Conservation (phyloP, 2,797 vertebrate genomes). For the Tapera naevia region DNA sequence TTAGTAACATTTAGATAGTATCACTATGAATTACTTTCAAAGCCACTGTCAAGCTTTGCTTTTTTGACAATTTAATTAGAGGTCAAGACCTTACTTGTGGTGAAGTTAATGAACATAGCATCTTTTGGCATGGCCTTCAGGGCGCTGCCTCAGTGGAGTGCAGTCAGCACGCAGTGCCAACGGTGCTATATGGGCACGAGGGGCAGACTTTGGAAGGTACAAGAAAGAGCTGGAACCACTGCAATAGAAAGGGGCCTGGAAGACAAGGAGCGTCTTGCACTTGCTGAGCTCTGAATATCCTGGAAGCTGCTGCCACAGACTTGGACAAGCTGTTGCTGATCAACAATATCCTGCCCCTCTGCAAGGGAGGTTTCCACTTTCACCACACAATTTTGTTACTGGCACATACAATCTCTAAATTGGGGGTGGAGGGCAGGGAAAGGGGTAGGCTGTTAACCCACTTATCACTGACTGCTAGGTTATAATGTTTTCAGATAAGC, state of each 20-base stretch:
- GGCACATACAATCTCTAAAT: neutral
- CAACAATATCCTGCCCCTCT: neutral
- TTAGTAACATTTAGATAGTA: constrained; percentile 25
- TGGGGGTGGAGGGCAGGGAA: neutral
- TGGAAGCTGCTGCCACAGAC: neutral
- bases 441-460: neutral
- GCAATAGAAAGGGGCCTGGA: neutral
- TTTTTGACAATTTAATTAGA: constrained; percentile 42
- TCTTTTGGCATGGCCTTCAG: neutral
- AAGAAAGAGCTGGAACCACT: neutral
- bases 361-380: neutral
- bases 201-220: neutral
- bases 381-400: neutral
- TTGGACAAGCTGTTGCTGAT: neutral
- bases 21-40: neutral
- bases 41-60: neutral
- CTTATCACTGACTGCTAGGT: neutral
- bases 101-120: constrained; percentile 11
- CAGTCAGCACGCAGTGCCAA: neutral
- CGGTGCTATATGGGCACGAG: rapidly evolving
- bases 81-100: constrained; percentile 1
- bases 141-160: neutral
- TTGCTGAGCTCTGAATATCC: neutral
- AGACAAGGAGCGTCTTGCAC: neutral
- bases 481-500: neutral